phyloP scores from a whole-genome alignment of 2,888 invertebrate species.

The Endotricha flammealis region DNA sequence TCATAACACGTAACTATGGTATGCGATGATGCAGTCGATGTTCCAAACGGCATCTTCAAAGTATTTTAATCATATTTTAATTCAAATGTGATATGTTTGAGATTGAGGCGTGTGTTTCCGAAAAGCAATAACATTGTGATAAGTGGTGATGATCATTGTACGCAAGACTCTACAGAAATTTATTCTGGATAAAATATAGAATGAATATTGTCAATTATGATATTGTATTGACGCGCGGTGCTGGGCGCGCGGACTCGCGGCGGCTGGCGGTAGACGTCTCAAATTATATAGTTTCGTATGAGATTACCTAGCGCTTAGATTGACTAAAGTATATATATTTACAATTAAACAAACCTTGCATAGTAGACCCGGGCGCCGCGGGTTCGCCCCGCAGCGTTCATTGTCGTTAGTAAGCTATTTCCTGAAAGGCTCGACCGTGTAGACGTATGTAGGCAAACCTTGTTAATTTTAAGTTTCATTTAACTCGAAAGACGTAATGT shows the following conservation, averaged over 20 bases:
- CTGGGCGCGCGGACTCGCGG: constrained; percentile 33
- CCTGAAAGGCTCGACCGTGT: constrained; percentile 30
- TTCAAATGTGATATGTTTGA: constrained; percentile 70
- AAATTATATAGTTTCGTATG: constrained; percentile 12
- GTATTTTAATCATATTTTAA: constrained; percentile 64
- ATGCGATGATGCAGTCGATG: constrained; percentile 35
- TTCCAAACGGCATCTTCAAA: constrained; percentile 40
- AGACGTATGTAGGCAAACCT: constrained; percentile 32
- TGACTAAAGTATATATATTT: constrained; percentile 18
- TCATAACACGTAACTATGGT: constrained; percentile 32
- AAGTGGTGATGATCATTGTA: constrained; percentile 56
- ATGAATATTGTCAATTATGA: constrained; percentile 68
- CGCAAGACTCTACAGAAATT: constrained; percentile 41
- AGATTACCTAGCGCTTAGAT: constrained; percentile 9
- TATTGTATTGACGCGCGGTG: constrained; percentile 22
- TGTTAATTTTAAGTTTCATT: constrained; percentile 30
- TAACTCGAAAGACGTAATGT: constrained; percentile 31
- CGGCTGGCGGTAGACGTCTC: constrained; percentile 16
- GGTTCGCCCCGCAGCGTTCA: constrained; percentile 17
- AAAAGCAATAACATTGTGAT: constrained; percentile 76
- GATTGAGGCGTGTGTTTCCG: constrained; percentile 62
- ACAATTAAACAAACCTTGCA: constrained; percentile 11
- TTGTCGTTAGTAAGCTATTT: constrained; percentile 24
- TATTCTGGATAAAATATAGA: constrained; percentile 48
- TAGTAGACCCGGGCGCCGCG: constrained; percentile 21